Evolutionary conservation across 2,113 vertebrate species (phyloP).

Genomic region (mouse (Mus musculus)): DNA sequence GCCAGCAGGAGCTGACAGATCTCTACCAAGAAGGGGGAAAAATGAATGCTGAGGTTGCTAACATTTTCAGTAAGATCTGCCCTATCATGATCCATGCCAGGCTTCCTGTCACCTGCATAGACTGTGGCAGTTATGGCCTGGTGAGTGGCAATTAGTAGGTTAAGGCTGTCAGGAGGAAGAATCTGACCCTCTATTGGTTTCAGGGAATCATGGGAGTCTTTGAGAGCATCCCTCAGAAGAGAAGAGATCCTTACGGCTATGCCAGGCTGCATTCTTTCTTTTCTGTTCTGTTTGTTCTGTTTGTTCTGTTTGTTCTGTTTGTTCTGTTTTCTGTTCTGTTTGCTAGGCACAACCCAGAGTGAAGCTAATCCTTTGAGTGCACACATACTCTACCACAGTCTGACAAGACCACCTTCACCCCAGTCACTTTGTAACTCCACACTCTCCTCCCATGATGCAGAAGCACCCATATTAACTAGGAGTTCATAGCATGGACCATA

Average conservation of each 20-base stretch:
- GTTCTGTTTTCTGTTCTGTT: too few relatives aligned
- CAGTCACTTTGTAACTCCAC: neutral
- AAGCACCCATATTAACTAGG: neutral
- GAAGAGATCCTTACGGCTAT: accelerated
- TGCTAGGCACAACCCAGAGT: neutral
- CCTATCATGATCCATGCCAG: neutral
- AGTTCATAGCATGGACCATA: neutral
- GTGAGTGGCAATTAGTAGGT: neutral
- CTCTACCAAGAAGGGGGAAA: neutral
- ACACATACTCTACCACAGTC: accelerated
- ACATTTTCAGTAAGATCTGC: neutral
- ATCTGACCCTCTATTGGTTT: neutral
- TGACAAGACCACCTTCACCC: neutral
- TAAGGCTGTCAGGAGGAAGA: too few relatives aligned
- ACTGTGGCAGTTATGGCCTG: neutral
- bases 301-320: too few relatives aligned
- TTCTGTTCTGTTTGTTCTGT: too few relatives aligned
- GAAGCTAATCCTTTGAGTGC: neutral
- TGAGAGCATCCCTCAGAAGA: neutral
- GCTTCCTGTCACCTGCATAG: neutral
- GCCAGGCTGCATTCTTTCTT: too few relatives aligned
- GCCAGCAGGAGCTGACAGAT: neutral
- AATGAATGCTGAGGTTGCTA: neutral
- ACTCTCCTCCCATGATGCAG: neutral
- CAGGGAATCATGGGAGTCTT: neutral